Percentiles rank a stretch among this genome's conserved stretches.
Conservation (phyloP, 2,888 invertebrate genomes). For the Xylocampa areola region DNA sequence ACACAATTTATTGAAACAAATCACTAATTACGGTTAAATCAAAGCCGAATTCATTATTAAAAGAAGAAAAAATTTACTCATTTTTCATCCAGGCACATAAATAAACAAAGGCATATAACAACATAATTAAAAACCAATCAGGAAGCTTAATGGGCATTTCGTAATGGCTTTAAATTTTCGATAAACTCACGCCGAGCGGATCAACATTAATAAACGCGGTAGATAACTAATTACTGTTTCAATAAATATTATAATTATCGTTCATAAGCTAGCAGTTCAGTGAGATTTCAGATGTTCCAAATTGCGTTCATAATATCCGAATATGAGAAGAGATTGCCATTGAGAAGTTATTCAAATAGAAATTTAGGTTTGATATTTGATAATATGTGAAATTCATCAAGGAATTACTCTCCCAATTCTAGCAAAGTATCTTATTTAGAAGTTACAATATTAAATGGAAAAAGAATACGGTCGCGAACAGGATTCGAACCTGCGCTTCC, state of each 20-base stretch:
- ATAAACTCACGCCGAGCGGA: conserved; percentile 22
- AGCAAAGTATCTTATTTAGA: too few relatives aligned
- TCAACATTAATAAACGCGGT: conserved; percentile 24
- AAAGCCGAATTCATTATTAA: neutral
- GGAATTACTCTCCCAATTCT: too few relatives aligned
- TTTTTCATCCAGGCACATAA: neutral
- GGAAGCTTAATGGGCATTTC: conserved; percentile 20
- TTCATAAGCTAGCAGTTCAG: too few relatives aligned
- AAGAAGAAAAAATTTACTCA: neutral
- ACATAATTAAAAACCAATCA: conserved; percentile 51
- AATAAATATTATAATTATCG: conserved; percentile 7
- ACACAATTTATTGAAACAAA: neutral
- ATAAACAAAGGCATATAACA: conserved; percentile 22
- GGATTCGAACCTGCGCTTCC: too few relatives aligned
- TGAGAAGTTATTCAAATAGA: too few relatives aligned
- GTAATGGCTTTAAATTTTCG: conserved; percentile 31
- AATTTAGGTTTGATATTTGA: too few relatives aligned
- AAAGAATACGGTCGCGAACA: too few relatives aligned
- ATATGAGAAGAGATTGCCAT: too few relatives aligned
- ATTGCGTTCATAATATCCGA: too few relatives aligned
- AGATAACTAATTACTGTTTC: conserved; percentile 41
- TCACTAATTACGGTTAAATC: neutral
- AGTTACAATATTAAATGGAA: too few relatives aligned
- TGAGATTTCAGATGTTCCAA: too few relatives aligned
- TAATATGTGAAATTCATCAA: too few relatives aligned